These are phyloP conservation scores for Drosophila littoralis DNA, from an alignment of 1,140 invertebrate species.

Conservation along the genomic window DNA sequence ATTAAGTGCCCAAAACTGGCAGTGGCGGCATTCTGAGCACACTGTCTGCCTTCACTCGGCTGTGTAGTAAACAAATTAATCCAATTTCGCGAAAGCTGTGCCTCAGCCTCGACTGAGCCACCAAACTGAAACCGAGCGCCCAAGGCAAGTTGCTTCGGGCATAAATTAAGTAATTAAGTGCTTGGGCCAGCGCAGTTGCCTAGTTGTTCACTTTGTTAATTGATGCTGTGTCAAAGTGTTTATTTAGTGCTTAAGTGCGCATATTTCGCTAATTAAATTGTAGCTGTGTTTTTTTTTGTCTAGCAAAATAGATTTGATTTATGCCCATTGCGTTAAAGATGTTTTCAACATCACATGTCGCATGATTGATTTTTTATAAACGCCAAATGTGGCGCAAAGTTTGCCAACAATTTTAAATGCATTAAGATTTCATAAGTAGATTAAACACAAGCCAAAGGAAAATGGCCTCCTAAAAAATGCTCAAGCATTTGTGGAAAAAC, in stretches of 20 bases:
- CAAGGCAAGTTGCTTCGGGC: conserved; percentile 30
- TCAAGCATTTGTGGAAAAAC: conserved; percentile 1
- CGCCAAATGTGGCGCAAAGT: conserved; percentile 40
- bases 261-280: conserved; percentile 51
- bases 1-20: conserved; percentile 38
- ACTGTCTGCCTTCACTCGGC: neutral
- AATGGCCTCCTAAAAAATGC: neutral
- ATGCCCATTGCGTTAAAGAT: neutral
- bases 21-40: conserved; percentile 23
- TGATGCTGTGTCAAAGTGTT: conserved; percentile 76
- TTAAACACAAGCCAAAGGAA: conserved; percentile 26
- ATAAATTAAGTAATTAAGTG: conserved; percentile 80
- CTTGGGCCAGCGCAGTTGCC: conserved; percentile 23
- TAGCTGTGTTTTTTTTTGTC: conserved; percentile 20
- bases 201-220: conserved; percentile 62
- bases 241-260: conserved; percentile 57
- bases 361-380: conserved; percentile 49
- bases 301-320: conserved; percentile 46
- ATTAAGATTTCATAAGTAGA: conserved; percentile 57
- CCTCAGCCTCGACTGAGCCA: neutral
- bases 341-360: conserved; percentile 38
- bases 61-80: conserved; percentile 77
- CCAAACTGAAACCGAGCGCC: conserved; percentile 1
- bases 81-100: conserved; percentile 61
- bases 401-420: conserved; percentile 36